phyloP scores from a whole-genome alignment of 2,113 vertebrate genomes.

The Grammomys surdaster region DNA sequence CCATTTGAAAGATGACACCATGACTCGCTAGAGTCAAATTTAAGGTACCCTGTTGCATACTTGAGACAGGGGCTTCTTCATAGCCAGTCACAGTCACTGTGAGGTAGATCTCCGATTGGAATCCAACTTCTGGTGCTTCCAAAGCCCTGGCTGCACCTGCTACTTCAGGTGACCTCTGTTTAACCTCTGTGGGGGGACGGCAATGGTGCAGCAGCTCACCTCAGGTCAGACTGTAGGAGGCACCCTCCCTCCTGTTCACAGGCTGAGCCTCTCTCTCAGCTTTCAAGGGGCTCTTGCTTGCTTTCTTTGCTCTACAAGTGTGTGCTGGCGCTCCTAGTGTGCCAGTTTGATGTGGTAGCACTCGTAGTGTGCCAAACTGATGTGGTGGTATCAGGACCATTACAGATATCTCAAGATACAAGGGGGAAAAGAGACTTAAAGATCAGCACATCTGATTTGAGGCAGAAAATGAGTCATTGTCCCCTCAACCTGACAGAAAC shows the following conservation, averaged over 20 bases:
- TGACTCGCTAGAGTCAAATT: not conserved
- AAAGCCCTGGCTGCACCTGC: not conserved
- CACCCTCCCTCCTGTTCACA: not conserved
- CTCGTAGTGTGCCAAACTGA: not conserved
- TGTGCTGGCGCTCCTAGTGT: too few species aligned
- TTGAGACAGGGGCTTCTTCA: not conserved
- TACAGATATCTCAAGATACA: not conserved
- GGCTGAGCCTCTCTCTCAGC: too few species aligned
- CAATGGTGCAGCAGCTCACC: accelerated
- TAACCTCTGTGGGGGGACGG: not conserved
- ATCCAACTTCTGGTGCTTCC: not conserved
- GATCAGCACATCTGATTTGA: not conserved
- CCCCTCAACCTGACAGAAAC: not conserved
- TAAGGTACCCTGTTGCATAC: not conserved
- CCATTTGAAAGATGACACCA: not conserved
- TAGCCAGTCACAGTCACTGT: not conserved
- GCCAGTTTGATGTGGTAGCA: too few species aligned
- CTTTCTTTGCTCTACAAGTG: not conserved
- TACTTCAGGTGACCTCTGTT: not conserved
- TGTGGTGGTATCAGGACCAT: not conserved
- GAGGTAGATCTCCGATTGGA: not conserved
- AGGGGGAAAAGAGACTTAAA: not conserved
- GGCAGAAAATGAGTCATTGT: not conserved
- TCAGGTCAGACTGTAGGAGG: not conserved
- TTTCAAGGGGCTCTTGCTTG: not conserved